Conservation (phyloP, 2,888 invertebrate species). For the Phasia obesa region DNA sequence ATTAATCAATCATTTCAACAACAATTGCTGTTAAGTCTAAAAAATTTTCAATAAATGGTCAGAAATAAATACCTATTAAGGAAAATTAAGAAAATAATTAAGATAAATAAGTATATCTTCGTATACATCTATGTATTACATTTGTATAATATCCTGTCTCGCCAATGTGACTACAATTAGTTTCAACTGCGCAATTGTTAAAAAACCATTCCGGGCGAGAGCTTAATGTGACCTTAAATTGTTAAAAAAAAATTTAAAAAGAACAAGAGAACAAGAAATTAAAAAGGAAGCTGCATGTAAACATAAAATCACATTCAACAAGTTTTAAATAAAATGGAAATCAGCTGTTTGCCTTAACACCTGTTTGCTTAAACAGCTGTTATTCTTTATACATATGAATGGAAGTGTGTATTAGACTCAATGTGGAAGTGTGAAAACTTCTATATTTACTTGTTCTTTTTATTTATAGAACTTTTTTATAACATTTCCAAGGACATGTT, state of each 20-base stretch:
- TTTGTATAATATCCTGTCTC: too few relatives aligned
- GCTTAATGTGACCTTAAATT: not conserved
- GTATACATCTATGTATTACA: too few relatives aligned
- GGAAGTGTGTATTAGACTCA: not conserved
- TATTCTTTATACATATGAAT: not conserved
- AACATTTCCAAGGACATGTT: constrained; percentile 7
- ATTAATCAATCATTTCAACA: not conserved
- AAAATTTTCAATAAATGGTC: constrained; percentile 7
- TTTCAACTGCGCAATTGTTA: constrained; percentile 34
- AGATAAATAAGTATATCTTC: too few relatives aligned
- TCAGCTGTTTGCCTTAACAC: constrained; percentile 26
- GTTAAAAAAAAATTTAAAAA: constrained; percentile 37
- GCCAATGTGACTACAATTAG: not conserved
- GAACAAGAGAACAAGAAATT: constrained; percentile 11
- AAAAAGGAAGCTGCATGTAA: constrained; percentile 76
- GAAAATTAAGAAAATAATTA: too few relatives aligned
- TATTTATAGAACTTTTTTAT: not conserved
- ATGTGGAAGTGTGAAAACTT: not conserved
- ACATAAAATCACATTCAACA: constrained; percentile 48
- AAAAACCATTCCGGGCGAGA: not conserved
- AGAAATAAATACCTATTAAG: constrained; percentile 1
- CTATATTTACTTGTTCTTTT: not conserved
- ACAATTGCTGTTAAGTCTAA: not conserved
- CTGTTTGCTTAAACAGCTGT: constrained; percentile 3
- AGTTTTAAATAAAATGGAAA: not conserved